A percentile compares a stretch with the other conserved stretches of the same genome.
Conservation (phyloP, 2,797 vertebrate genomes). For the Lagocephalus sceleratus region DNA sequence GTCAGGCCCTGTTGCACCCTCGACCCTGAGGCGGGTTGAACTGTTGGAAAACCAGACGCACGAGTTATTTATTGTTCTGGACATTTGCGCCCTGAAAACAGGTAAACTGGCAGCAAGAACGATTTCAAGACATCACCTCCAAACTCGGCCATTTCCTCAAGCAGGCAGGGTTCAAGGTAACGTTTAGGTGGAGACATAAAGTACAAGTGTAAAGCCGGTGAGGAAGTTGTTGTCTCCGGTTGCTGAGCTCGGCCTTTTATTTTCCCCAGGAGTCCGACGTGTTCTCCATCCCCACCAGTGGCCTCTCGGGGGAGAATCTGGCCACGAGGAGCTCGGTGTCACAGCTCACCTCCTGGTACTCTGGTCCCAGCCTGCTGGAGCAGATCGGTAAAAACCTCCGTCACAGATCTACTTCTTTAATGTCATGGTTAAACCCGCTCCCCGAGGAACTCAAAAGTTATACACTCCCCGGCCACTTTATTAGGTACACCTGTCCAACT, state of each 20-base stretch:
- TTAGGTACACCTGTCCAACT: too few species aligned
- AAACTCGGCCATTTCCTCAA: conserved; percentile 97
- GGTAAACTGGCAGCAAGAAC: conserved; percentile 96
- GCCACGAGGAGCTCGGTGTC: conserved; percentile 77
- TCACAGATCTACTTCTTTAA: background rate
- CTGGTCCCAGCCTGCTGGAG: conserved; percentile 88
- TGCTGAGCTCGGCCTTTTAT: background rate
- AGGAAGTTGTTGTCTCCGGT: background rate
- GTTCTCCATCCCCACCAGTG: conserved; percentile 92
- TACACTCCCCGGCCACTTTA: too few species aligned
- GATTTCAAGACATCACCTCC: conserved; percentile 88
- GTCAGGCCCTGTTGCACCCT: conserved; percentile 56
- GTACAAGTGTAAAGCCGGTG: background rate
- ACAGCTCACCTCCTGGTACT: conserved; percentile 89
- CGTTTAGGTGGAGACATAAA: background rate
- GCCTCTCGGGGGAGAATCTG: conserved; percentile 95
- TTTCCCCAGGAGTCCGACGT: conserved; percentile 90
- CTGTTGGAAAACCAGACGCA: background rate
- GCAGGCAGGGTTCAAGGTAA: conserved; percentile 95
- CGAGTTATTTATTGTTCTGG: background rate
- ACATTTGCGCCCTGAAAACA: conserved; percentile 55
- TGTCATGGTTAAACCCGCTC: too few species aligned
- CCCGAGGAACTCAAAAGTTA: too few species aligned
- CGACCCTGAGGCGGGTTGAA: background rate
- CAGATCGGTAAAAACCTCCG: conserved; percentile 85